Evolutionary conservation across 2,888 invertebrate genomes (phyloP).

Genomic region (Tipula lateralis): DNA sequence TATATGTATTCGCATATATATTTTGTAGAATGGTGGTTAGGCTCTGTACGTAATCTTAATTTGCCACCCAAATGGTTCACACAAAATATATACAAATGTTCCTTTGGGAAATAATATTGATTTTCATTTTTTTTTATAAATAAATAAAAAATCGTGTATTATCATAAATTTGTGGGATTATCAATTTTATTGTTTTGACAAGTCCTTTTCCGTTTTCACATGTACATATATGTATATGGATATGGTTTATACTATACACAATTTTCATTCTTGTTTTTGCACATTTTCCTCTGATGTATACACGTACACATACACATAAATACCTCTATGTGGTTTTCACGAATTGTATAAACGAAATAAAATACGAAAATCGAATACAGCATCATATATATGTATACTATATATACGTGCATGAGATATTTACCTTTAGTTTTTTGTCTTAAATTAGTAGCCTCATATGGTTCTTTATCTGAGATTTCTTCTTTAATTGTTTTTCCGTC

Average conservation of each 20-base stretch:
- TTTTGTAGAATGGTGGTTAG: neutral
- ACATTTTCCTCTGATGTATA: neutral
- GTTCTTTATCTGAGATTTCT: slow-evolving; percentile 56
- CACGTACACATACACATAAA: neutral
- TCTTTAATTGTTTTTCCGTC: slow-evolving; percentile 60
- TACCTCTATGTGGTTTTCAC: neutral
- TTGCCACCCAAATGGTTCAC: neutral
- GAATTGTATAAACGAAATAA: too few species aligned
- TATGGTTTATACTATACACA: neutral
- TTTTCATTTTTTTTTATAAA: neutral
- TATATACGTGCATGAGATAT: slow-evolving; percentile 6
- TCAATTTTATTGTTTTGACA: slow-evolving; percentile 24
- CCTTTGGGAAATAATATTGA: neutral
- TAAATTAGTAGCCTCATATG: slow-evolving; percentile 43
- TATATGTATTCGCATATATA: neutral
- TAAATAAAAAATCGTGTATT: neutral
- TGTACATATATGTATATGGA: neutral
- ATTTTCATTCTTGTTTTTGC: neutral
- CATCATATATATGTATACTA: neutral
- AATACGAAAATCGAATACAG: neutral
- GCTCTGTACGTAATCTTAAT: neutral
- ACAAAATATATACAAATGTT: neutral
- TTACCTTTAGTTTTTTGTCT: slow-evolving; percentile 34
- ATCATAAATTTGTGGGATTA: slow-evolving; percentile 19
- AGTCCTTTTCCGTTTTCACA: neutral